These are phyloP conservation scores for Phoxinus phoxinus DNA, from an alignment of 2,113 vertebrate species.

Conservation along the genomic window DNA sequence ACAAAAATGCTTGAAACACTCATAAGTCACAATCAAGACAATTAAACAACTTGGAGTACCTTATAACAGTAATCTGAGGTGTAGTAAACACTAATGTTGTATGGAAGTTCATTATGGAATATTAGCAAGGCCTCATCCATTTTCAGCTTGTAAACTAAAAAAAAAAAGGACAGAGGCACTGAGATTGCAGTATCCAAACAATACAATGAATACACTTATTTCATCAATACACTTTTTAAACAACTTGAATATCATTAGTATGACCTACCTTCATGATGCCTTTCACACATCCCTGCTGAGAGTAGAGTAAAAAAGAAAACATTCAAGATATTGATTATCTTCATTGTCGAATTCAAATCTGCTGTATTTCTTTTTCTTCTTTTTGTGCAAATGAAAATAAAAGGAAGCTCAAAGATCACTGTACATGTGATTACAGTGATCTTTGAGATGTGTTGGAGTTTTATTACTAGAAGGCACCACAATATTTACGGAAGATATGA, in stretches of 20 bases:
- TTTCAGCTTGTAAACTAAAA: constrained; percentile 67
- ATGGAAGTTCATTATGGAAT: constrained; percentile 70
- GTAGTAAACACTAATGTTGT: constrained; percentile 68
- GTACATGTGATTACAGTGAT: constrained; percentile 23
- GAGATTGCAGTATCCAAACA: not conserved
- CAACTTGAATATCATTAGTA: not conserved
- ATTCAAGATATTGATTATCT: constrained; percentile 20
- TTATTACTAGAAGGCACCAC: constrained; percentile 1
- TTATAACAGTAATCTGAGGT: constrained; percentile 77
- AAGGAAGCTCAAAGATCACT: constrained; percentile 74
- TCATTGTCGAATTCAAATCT: constrained; percentile 60
- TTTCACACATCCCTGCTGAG: constrained; percentile 52
- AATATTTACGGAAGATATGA: constrained; percentile 9
- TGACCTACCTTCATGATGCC: not conserved
- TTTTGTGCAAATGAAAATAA: constrained; percentile 65
- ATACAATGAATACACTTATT: not conserved
- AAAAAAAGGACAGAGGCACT: constrained; percentile 12
- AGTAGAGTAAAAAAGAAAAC: constrained; percentile 63
- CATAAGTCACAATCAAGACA: not conserved
- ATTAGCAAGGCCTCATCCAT: constrained; percentile 75
- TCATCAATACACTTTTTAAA: not conserved
- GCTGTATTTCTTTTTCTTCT: constrained; percentile 66
- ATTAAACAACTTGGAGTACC: constrained; percentile 61
- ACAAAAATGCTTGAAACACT: not conserved
- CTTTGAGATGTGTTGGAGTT: constrained; percentile 18